Evolutionary conservation across 2,113 vertebrate genomes (phyloP).

Genomic region (Ptilonorhynchus violaceus): DNA sequence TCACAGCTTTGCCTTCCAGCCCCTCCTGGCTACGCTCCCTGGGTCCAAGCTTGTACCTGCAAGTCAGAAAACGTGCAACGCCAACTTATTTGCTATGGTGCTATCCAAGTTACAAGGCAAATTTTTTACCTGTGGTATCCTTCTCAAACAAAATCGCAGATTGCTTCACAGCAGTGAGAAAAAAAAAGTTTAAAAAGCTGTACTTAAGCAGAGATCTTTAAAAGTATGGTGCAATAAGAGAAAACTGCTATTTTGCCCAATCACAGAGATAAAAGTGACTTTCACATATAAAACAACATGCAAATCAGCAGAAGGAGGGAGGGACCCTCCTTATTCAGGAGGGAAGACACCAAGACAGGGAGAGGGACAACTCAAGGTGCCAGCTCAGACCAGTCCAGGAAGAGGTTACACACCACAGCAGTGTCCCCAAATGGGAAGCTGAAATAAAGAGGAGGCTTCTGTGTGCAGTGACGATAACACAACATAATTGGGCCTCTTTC

Average conservation of each 20-base stretch:
- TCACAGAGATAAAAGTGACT: not conserved
- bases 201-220: not conserved
- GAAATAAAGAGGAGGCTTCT: not conserved
- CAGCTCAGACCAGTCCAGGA: not conserved
- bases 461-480: not conserved
- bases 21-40: conserved; percentile 60
- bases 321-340: not conserved
- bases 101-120: conserved; percentile 57
- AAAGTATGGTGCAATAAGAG: not conserved
- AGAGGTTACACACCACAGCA: not conserved
- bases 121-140: not conserved
- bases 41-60: conserved; percentile 61
- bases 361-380: not conserved
- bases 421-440: rapidly evolving
- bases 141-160: not conserved
- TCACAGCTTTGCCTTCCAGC: conserved; percentile 56
- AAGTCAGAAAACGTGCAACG: conserved; percentile 55
- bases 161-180: not conserved
- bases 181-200: not conserved
- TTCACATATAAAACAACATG: not conserved
- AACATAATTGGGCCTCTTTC: not conserved
- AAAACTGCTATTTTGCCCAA: not conserved
- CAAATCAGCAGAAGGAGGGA: not conserved
- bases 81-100: conserved; percentile 48
- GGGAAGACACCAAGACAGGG: not conserved